Evolutionary conservation across 2,113 vertebrate species (phyloP).

Genomic region (Synchiropus splendidus): DNA sequence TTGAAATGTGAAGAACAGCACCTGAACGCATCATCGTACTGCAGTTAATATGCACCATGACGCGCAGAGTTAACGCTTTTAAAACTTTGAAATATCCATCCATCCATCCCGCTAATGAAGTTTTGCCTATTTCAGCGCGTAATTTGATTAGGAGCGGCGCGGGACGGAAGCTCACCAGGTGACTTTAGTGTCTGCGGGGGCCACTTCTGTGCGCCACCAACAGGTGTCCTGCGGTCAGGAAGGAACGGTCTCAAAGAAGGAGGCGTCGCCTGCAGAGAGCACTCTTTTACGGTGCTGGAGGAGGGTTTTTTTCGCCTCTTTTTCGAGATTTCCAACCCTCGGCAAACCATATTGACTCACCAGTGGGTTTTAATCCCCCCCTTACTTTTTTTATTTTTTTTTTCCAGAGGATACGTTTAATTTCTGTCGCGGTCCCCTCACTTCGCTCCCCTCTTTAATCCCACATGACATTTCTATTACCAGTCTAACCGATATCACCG

Average conservation of each 20-base stretch:
- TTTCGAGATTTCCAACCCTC: too few relatives aligned
- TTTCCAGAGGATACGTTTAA: too few relatives aligned
- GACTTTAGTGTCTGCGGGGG: constrained; percentile 20
- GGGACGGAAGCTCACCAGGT: constrained; percentile 12
- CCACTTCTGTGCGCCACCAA: constrained; percentile 25
- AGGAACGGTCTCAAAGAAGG: constrained; percentile 26
- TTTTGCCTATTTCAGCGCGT: background rate
- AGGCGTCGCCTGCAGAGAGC: constrained; percentile 26
- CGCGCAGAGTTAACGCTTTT: too few relatives aligned
- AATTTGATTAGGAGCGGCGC: background rate
- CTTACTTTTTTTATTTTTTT: background rate
- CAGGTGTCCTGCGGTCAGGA: constrained; percentile 45
- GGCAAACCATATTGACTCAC: too few relatives aligned
- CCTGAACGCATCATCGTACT: too few relatives aligned
- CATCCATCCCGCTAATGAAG: too few relatives aligned
- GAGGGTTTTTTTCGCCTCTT: constrained; percentile 4
- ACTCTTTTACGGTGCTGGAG: constrained; percentile 14
- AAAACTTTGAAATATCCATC: too few relatives aligned
- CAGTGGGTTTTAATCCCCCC: too few relatives aligned
- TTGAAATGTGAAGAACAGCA: too few relatives aligned
- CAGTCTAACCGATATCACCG: constrained; percentile 61
- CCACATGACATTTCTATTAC: constrained; percentile 67
- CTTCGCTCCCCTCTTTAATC: constrained; percentile 53
- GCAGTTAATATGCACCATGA: too few relatives aligned
- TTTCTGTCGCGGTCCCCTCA: constrained; percentile 30